A percentile compares a stretch with the other conserved stretches of the same genome.
Evolutionary conservation across 2,797 vertebrate genomes (phyloP).

Genomic region (Pseudochromis fuscus): DNA sequence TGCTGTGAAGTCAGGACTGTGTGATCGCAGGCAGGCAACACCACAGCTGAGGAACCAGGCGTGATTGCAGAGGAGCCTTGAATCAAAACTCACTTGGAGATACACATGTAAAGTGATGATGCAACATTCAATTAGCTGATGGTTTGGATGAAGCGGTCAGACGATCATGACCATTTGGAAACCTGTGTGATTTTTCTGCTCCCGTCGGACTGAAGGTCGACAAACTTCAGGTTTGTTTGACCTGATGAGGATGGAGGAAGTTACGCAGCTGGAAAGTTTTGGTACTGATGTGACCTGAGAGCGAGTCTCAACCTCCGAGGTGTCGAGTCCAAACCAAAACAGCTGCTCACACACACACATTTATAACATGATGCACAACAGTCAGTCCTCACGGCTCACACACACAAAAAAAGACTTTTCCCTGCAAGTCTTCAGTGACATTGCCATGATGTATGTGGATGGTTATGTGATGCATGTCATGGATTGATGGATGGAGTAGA

Average conservation of each 20-base stretch:
- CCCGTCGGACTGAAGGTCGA: slow-evolving; percentile 25
- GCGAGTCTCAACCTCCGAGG: slow-evolving; percentile 50
- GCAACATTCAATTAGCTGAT: slow-evolving; percentile 40
- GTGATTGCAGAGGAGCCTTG: not conserved
- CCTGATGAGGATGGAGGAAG: slow-evolving; percentile 51
- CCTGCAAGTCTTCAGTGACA: slow-evolving; percentile 33
- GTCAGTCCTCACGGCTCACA: slow-evolving; percentile 5
- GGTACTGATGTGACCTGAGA: slow-evolving; percentile 58
- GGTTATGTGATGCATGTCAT: slow-evolving; percentile 18
- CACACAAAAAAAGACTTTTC: slow-evolving; percentile 29
- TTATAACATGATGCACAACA: slow-evolving; percentile 53
- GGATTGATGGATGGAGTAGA: no score
- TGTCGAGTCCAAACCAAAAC: slow-evolving; percentile 57
- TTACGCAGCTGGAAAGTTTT: slow-evolving; percentile 55
- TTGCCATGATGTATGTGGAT: slow-evolving; percentile 18
- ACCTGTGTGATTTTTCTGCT: not conserved
- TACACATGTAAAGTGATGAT: slow-evolving; percentile 54
- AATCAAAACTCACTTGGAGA: slow-evolving; percentile 51
- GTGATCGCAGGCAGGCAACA: slow-evolving; percentile 55
- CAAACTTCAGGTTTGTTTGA: slow-evolving; percentile 60
- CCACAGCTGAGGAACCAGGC: not conserved
- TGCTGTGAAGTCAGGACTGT: slow-evolving; percentile 65
- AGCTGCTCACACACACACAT: slow-evolving; percentile 62
- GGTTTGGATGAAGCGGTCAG: slow-evolving; percentile 22
- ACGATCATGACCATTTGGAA: slow-evolving; percentile 27